Evolutionary conservation across 2,888 invertebrate species (phyloP), one percentile per base, ranked within the genome.

Genomic region (Phyllotreta cruciferae): DNA sequence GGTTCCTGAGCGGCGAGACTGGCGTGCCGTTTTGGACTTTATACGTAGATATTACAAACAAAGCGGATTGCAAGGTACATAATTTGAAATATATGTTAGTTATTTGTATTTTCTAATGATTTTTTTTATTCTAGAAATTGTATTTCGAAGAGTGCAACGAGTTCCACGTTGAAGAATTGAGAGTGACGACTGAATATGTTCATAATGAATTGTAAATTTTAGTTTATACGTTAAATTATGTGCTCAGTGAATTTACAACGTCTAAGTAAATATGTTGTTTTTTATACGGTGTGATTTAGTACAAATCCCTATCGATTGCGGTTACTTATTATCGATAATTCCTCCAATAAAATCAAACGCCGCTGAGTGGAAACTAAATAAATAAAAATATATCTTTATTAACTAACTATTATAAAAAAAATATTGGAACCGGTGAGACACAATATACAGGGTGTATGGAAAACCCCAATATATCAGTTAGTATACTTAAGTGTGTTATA

Each of bases 141-240:
- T 90, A 90, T 77, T 88, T 89, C 52, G 88, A 88, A 0, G 88
- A 90, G 72, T 93, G 93, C 74, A 85, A 86, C 34, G 87, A 88
- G 1, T 94, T 92, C 84, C 92, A 93, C 78, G 88, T 90, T 76
- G 92, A 92, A 78, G 93, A 93, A 80, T 80, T 89, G 47, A 89
- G 87, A 84, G 92, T 91, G 35, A 93, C 92, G 60, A 92, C 92
- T 50, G 93, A 93, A 82, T 90, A 90, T 66, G 85, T 89, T 74
- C 93, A 93, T 81, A 92, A 86, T 78, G 93, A 93, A 83, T 85
- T 93, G 80, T 93, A 88, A 69, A 63, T 58, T 62, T 44, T 42
- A 7, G 36, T 37, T 41, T 47, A n/a, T 35, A 38, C n/a, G 38
- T 9, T n/a, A 41, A 41, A n/a, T 7, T 36, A 45, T 65, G 62